A percentile compares a stretch with the other conserved stretches of the same genome.
phyloP scores from a whole-genome alignment of 1,140 invertebrate genomes.

The Drosophila dunni region DNA sequence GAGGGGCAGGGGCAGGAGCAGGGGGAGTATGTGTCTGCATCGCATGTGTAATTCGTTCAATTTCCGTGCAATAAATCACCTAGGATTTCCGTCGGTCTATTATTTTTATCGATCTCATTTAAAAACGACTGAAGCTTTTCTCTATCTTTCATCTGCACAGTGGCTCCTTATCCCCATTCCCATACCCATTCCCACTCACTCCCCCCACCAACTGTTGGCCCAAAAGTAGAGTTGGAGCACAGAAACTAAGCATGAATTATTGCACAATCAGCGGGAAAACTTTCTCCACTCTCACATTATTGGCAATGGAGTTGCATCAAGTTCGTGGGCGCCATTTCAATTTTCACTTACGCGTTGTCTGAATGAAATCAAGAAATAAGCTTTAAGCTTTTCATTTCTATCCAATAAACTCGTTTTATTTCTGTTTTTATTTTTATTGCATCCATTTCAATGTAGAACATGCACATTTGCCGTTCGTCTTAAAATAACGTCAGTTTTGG shows the following conservation, averaged over 20 bases:
- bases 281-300: constrained; percentile 50
- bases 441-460: constrained; percentile 15
- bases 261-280: constrained; percentile 69
- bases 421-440: background rate
- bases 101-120: constrained; percentile 70
- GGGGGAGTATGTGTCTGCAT: constrained; percentile 22
- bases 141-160: constrained; percentile 58
- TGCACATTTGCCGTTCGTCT: background rate
- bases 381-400: constrained; percentile 19
- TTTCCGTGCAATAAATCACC: constrained; percentile 62
- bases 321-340: constrained; percentile 52
- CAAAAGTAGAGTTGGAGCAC: constrained; percentile 41
- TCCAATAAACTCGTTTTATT: constrained; percentile 2
- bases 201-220: background rate
- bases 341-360: constrained; percentile 38
- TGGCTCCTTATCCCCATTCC: constrained; percentile 24
- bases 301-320: constrained; percentile 33
- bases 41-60: constrained; percentile 59
- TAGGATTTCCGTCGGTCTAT: constrained; percentile 65
- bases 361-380: constrained; percentile 11
- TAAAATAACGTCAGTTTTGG: background rate
- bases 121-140: constrained; percentile 61
- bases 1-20: background rate
- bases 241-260: constrained; percentile 73
- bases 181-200: background rate